Percentiles rank a stretch among this genome's conserved stretches.
phyloP scores from a whole-genome alignment of 2,113 vertebrate genomes.

The Thomomys bottae region DNA sequence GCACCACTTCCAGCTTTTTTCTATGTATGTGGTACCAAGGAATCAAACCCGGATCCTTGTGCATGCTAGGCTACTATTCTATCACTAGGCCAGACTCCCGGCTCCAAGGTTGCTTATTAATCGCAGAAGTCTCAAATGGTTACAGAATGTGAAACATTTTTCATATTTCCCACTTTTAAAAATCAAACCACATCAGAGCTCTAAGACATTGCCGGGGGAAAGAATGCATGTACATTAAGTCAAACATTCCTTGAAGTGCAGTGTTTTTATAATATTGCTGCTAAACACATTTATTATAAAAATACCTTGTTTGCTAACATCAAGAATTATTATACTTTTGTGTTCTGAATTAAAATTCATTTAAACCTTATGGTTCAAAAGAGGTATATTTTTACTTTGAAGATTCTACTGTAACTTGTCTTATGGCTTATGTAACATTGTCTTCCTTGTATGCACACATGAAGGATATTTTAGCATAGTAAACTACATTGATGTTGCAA shows the following conservation, averaged over 20 bases:
- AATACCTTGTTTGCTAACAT: conserved; percentile 32
- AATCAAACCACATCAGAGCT: conserved; percentile 82
- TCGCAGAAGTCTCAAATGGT: conserved; percentile 23
- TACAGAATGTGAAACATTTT: conserved; percentile 67
- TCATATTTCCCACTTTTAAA: conserved; percentile 66
- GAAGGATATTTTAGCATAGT: too few relatives aligned
- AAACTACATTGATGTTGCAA: background rate
- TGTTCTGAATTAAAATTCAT: conserved; percentile 47
- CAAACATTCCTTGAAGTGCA: conserved; percentile 50
- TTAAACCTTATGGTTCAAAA: conserved; percentile 2
- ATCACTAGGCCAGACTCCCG: too few relatives aligned
- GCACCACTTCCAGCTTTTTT: too few relatives aligned
- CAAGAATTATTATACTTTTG: conserved; percentile 17
- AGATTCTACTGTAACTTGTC: conserved; percentile 31
- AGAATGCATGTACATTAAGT: conserved; percentile 71
- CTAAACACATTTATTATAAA: conserved; percentile 31
- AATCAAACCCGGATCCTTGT: too few relatives aligned
- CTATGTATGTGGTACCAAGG: too few relatives aligned
- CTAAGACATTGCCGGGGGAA: conserved; percentile 83
- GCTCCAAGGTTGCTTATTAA: conserved; percentile 50
- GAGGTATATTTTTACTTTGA: conserved; percentile 39
- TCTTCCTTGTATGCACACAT: background rate
- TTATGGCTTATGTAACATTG: conserved; percentile 28
- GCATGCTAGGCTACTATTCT: too few relatives aligned
- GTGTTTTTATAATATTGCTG: conserved; percentile 36